Base-by-base conservation (phyloP, 2,113 vertebrate species). In the Dicentrarchus labrax region DNA sequence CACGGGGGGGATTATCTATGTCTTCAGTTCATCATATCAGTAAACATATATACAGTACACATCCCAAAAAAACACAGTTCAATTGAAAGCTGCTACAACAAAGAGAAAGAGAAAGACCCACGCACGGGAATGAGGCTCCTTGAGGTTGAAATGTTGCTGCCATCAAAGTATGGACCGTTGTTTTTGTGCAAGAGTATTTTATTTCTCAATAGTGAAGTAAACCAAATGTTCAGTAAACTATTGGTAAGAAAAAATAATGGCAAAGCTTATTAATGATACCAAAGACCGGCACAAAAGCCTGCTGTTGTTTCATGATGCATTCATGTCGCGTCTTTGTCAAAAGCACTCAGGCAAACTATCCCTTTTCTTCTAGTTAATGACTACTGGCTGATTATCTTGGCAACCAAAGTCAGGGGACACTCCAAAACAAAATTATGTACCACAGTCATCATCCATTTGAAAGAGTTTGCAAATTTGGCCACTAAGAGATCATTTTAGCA, bases 401-500 rank as follows among this genome's bases (percentile, higher is more conserved):
- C 30, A 30, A 30, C 30, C 30, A 30, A 30, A 30, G 30, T 47
- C 30, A 53, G 17, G 43, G n/a, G 13, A 61, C 45, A 17, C 56
- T 78, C 72, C 56, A 80, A 45, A 47, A 59, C 13, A 21, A 9
- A 60, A 70, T 76, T n/a, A 73, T 47, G 13, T n/a, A 22, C 1
- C 24, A 80, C 56, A 76, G 41, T 78, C 72, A 51, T 15, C 22
- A 19, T 59, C 30, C 30, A 8, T 80, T 61, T 81, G 54, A n/a
- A 3, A 30, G 4, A 0, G 30, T 30, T 30, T 30, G 30, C 30
- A 30, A 30, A 30, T 30, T 2, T 30, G 30, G 30, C 30, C 30
- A 30, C 30, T 3, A 30, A 30, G 30, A 30, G 30, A 30, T 30
- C 30, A 30, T 30, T 21, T 10, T n/a, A 62, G 19, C 12, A 48